A percentile compares a stretch with the other conserved stretches of the same genome.
phyloP scores from a whole-genome alignment of 2,888 invertebrate genomes.

The Icerya purchasi region DNA sequence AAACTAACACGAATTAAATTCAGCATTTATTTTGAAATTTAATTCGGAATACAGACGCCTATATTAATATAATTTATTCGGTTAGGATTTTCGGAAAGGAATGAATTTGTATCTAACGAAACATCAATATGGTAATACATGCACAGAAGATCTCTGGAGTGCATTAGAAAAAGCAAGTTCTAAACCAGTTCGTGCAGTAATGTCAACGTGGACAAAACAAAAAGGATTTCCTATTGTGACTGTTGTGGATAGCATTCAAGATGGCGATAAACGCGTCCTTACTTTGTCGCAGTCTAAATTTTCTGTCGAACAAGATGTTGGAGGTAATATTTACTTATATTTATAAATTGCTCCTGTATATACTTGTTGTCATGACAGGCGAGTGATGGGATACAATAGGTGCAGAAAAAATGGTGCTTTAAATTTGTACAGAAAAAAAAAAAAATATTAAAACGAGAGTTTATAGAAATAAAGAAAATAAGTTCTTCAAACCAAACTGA shows the following conservation, averaged over 20 bases:
- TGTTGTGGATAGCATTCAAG: constrained; percentile 30
- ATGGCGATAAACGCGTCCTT: constrained; percentile 43
- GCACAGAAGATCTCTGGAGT: constrained; percentile 82
- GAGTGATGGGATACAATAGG: no score
- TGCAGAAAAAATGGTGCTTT: no score
- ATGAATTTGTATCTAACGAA: constrained; percentile 73
- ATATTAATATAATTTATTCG: neutral
- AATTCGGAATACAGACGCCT: no score
- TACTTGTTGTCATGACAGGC: no score
- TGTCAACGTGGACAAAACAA: constrained; percentile 92
- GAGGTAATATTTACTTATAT: no score
- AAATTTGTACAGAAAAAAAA: no score
- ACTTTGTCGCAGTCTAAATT: constrained; percentile 63
- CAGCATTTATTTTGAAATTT: no score
- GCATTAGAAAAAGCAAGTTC: constrained; percentile 70
- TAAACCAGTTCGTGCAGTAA: constrained; percentile 72
- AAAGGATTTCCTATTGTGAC: constrained; percentile 79
- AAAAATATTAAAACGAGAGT: no score
- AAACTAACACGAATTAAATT: no score
- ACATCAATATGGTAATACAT: constrained; percentile 73
- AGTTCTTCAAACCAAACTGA: no score
- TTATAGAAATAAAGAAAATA: no score
- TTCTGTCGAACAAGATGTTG: constrained; percentile 48
- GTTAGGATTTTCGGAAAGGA: constrained; percentile 67
- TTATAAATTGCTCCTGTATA: no score